Evolutionary conservation across 2,113 vertebrate species (phyloP).

Genomic region (Chionomys nivalis): DNA sequence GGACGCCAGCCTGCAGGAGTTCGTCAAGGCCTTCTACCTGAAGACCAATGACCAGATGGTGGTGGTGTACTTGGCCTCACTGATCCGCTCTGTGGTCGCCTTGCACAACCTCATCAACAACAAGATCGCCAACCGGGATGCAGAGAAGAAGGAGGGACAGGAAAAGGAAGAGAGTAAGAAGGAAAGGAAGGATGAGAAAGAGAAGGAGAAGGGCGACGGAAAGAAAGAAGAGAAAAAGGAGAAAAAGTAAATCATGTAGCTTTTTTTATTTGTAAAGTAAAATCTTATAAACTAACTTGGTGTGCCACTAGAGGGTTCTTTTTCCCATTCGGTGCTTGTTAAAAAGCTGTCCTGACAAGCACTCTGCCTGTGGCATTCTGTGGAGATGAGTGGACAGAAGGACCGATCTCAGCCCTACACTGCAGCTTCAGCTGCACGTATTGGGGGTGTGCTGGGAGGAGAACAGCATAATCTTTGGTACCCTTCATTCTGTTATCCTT

Average conservation of each 20-base stretch:
- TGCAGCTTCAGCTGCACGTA: background rate
- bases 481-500: background rate
- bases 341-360: background rate
- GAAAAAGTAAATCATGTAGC: conserved; percentile 88
- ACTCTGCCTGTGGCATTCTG: background rate
- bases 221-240: conserved; percentile 94
- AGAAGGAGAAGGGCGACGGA: conserved; percentile 90
- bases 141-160: conserved; percentile 98
- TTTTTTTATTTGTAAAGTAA: conserved; percentile 88
- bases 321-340: conserved; percentile 33
- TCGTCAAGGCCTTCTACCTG: conserved; percentile 98
- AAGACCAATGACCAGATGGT: conserved; percentile 99
- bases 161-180: conserved; percentile 99
- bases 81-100: conserved; percentile 97
- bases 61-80: conserved; percentile 97
- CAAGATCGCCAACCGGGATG: conserved; percentile 99
- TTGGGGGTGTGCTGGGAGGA: background rate
- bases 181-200: conserved; percentile 98
- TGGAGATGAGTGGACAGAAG: background rate
- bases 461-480: background rate
- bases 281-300: conserved; percentile 81
- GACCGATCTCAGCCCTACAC: background rate
- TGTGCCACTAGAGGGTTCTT: conserved; percentile 70
- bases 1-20: conserved; percentile 96
- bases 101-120: conserved; percentile 99